phyloP scores from a whole-genome alignment of 2,797 vertebrate species.

The Chelon labrosus region DNA sequence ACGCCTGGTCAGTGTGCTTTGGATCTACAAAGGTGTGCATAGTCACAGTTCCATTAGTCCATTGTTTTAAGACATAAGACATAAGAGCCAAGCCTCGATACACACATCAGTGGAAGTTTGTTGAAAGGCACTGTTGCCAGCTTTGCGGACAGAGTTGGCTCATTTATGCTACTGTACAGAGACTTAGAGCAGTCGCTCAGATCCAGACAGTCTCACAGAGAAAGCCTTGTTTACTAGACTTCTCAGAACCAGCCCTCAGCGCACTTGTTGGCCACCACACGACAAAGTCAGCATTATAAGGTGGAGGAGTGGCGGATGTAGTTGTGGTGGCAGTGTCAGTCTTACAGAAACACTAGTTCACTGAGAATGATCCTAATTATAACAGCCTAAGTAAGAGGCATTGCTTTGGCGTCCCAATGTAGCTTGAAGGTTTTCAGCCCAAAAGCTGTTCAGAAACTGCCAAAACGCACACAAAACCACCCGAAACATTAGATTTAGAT shows the following conservation, averaged over 20 bases:
- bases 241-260: slow-evolving; percentile 34
- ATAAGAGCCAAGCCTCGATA: neutral
- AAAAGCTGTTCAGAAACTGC: too few relatives aligned
- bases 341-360: neutral
- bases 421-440: too few relatives aligned
- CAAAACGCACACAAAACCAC: too few relatives aligned
- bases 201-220: slow-evolving; percentile 34
- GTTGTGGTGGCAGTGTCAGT: neutral
- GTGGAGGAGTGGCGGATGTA: slow-evolving; percentile 11
- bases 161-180: neutral
- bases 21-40: neutral
- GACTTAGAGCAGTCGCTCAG: slow-evolving; percentile 3
- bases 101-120: slow-evolving; percentile 4
- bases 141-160: slow-evolving; percentile 12
- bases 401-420: neutral
- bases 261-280: slow-evolving; percentile 31
- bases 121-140: slow-evolving; percentile 18
- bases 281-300: slow-evolving; percentile 41
- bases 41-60: neutral
- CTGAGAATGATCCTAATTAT: neutral
- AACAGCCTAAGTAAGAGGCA: neutral
- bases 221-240: slow-evolving; percentile 53
- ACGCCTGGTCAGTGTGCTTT: accelerated
- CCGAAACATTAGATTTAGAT: too few relatives aligned
- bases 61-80: too few relatives aligned